Evolutionary conservation across 2,797 vertebrate genomes (phyloP), one percentile per base, ranked within the genome.

Genomic region (Avahi laniger): DNA sequence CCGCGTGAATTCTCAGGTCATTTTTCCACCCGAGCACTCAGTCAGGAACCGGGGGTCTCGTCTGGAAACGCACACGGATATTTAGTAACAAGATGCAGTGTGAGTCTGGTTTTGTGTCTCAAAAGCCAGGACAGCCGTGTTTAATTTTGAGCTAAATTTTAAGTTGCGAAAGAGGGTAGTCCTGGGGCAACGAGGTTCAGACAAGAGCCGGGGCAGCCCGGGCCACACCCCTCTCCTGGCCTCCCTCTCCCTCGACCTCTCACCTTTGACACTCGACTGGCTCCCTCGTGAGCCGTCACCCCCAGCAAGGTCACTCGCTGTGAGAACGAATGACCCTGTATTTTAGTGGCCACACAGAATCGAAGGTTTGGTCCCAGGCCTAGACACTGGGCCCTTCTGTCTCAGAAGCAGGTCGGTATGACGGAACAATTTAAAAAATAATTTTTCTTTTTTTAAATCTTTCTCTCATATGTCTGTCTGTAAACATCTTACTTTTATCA

Each of bases 281-380:
- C 15, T 15, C n/a, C 20, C 73, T 43, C 26, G 22, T 0, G 30
- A 22, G 24, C 24, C 26, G 1, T 18, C 2, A 18, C 33, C 38
- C 41, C 38, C 0, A 63, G 11, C 24, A 22, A 70, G 50, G 69
- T 24, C 3, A 18, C 15, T 52, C 14, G 7, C 5, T 15, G 20
- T 24, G 78, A 30, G 41, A 22, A 4, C 12, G 4, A 2, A 24
- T 48, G 13, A 9, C 33, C 43, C 28, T 0, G n/a, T 0, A 0
- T 4, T 1, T 3, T 0, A 1, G 12, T 41, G 43, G 54, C 43
- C 14, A 9, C 6, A 0, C 24, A 0, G 78, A 17, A 2, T 0
- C 13, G 2, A 1, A 12, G 52, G 65, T 4, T 24, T 1, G 73
- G 4, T 0, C 12, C n/a, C 10, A 3, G 30, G 1, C 7, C 20